These are phyloP conservation scores for Brachionus koreanus DNA, from an alignment of 1,140 invertebrate species.

Conservation along the genomic window DNA sequence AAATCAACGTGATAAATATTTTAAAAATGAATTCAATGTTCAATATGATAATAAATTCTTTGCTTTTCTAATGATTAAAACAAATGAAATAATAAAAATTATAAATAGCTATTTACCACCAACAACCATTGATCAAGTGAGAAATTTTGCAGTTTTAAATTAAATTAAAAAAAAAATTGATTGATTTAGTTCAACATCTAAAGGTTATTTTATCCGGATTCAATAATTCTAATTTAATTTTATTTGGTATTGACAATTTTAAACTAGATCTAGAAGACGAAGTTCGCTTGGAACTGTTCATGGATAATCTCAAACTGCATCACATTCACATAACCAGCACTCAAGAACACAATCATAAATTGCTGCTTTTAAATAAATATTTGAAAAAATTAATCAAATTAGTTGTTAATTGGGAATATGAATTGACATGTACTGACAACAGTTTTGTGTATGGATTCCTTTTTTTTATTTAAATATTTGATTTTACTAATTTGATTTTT, in stretches of 20 bases:
- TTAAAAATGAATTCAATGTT: background rate
- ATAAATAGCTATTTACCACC: background rate
- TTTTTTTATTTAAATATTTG: background rate
- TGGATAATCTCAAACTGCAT: slow-evolving; percentile 18
- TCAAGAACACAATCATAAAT: background rate
- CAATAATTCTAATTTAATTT: background rate
- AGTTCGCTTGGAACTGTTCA: background rate
- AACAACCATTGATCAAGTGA: background rate
- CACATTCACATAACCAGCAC: background rate
- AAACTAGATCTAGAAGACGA: slow-evolving; percentile 14
- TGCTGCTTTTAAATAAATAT: background rate
- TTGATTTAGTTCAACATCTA: background rate
- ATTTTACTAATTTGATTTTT: background rate
- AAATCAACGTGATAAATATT: background rate
- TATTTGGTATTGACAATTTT: background rate
- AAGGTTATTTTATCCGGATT: background rate
- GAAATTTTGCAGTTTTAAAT: background rate
- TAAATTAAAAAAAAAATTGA: background rate
- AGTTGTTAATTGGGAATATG: slow-evolving; percentile 17
- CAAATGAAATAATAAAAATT: background rate
- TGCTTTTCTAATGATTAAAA: slow-evolving; percentile 2
- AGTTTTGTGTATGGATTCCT: background rate
- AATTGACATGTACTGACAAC: background rate
- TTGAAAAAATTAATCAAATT: slow-evolving; percentile 23
- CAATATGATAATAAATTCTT: slow-evolving; percentile 15